Conservation (phyloP, 2,113 vertebrate genomes). For the Dasypus novemcinctus region DNA sequence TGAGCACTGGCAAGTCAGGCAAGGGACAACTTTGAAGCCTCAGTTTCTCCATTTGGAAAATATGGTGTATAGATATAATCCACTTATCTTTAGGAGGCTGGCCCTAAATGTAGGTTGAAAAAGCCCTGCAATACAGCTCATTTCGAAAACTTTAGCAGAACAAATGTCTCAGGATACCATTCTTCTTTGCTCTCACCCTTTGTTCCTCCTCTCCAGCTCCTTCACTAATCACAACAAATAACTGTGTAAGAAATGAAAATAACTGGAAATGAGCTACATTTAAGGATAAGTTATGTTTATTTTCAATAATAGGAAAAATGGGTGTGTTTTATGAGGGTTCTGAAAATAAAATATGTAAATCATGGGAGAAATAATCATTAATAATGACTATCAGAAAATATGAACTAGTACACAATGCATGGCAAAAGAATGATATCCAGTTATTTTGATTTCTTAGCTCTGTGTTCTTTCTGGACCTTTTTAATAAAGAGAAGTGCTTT, state of each 20-base stretch:
- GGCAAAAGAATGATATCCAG: background rate
- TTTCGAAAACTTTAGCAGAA: background rate
- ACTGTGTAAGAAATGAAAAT: background rate
- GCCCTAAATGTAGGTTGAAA: background rate
- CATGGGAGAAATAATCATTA: background rate
- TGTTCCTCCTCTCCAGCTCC: background rate
- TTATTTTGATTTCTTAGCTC: constrained; percentile 20
- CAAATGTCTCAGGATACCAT: background rate
- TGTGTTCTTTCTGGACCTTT: background rate
- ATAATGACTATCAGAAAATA: background rate
- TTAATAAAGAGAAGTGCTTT: constrained; percentile 51
- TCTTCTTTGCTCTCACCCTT: background rate
- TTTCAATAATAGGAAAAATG: constrained; percentile 27
- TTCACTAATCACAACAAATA: background rate
- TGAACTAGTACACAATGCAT: background rate
- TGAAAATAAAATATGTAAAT: constrained; percentile 1
- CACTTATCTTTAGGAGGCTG: background rate
- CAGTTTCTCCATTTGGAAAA: background rate
- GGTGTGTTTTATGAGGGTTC: background rate
- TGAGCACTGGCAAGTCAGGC: background rate
- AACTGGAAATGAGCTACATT: background rate
- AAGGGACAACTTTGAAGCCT: background rate
- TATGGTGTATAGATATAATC: background rate
- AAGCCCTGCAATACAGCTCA: background rate
- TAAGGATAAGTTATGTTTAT: background rate